These are phyloP conservation scores for Plusia festucae DNA, from an alignment of 2,888 invertebrate species.

Conservation along the genomic window DNA sequence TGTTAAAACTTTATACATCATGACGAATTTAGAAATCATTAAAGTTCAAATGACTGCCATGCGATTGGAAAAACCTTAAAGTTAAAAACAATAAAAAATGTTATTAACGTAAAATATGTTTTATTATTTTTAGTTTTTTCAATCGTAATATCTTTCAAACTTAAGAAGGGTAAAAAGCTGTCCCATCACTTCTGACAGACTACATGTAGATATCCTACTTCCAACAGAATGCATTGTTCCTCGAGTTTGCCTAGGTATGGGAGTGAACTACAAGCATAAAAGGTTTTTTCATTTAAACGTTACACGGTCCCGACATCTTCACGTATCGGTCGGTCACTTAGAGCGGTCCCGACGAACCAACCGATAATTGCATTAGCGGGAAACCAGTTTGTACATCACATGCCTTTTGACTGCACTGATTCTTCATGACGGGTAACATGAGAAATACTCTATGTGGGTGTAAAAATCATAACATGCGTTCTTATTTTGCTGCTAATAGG, in stretches of 20 bases:
- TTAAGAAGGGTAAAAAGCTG: neutral
- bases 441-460: slow-evolving; percentile 54
- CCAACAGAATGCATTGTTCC: slow-evolving; percentile 19
- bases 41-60: no score
- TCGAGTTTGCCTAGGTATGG: slow-evolving; percentile 24
- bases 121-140: no score
- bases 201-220: slow-evolving; percentile 13
- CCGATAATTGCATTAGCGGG: slow-evolving; percentile 79
- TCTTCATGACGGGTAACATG: slow-evolving; percentile 70
- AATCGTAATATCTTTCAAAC: neutral
- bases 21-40: no score
- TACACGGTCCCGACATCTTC: slow-evolving; percentile 43
- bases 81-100: no score
- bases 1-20: no score
- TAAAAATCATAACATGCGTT: slow-evolving; percentile 46
- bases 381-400: slow-evolving; percentile 75
- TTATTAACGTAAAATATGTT: no score
- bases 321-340: slow-evolving; percentile 66
- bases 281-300: slow-evolving; percentile 53
- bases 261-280: slow-evolving; percentile 43
- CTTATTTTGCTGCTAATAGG: slow-evolving; percentile 39
- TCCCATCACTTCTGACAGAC: neutral
- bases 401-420: slow-evolving; percentile 80
- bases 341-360: slow-evolving; percentile 64
- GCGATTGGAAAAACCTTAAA: no score